Conservation (phyloP, 2,888 invertebrate genomes). For the Hypomecis punctinalis region DNA sequence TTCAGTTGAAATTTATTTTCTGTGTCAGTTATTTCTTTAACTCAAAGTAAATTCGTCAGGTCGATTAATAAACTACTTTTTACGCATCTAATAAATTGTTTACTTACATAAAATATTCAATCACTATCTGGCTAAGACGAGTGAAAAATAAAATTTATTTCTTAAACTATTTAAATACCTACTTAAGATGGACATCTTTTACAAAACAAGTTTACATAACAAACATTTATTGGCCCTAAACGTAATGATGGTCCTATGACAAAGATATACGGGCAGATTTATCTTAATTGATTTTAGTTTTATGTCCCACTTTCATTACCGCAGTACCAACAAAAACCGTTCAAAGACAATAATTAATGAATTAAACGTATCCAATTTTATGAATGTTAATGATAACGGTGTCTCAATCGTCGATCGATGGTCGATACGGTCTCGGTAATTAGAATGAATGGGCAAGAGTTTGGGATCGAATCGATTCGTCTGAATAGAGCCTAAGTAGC, state of each 20-base stretch:
- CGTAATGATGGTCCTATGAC: slow-evolving; percentile 10
- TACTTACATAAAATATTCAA: no score
- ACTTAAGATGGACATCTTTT: no score
- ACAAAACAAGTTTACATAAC: neutral
- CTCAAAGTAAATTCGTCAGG: no score
- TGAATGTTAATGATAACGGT: slow-evolving; percentile 76
- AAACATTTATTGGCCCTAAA: slow-evolving; percentile 7
- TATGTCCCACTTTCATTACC: slow-evolving; percentile 25
- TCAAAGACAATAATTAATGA: slow-evolving; percentile 69
- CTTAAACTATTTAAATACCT: no score
- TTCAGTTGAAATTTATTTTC: no score
- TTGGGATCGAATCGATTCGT: slow-evolving; percentile 64
- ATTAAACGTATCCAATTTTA: slow-evolving; percentile 75
- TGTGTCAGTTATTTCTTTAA: no score
- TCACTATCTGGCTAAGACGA: no score
- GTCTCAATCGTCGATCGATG: slow-evolving; percentile 58
- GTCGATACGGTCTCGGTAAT: slow-evolving; percentile 67
- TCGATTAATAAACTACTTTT: no score
- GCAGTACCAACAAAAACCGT: slow-evolving; percentile 22
- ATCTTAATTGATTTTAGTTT: slow-evolving; percentile 21
- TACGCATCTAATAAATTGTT: no score
- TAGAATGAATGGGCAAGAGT: slow-evolving; percentile 75
- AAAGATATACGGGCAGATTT: slow-evolving; percentile 17
- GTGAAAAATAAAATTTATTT: no score
- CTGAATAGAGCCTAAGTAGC: slow-evolving; percentile 57